phyloP scores from a whole-genome alignment of 2,888 invertebrate species.

The Nudaria mundana region DNA sequence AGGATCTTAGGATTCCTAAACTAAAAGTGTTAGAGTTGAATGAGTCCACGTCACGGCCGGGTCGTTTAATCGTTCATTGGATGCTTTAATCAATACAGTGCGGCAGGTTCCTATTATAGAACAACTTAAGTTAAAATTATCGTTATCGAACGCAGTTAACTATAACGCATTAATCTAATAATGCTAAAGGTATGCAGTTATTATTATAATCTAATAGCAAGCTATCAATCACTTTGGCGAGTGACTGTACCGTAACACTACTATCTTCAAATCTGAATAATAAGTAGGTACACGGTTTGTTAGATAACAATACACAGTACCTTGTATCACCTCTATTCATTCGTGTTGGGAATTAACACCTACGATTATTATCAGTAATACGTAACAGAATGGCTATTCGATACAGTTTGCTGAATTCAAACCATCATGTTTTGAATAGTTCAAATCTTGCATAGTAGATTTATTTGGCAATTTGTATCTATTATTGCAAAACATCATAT shows the following conservation, averaged over 20 bases:
- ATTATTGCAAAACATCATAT: no score
- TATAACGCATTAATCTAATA: background rate
- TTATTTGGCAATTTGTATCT: no score
- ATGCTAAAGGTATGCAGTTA: background rate
- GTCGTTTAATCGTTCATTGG: no score
- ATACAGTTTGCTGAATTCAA: background rate
- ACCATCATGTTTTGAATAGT: background rate
- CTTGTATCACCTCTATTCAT: constrained; percentile 24
- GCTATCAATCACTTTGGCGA: constrained; percentile 14
- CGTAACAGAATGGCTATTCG: constrained; percentile 8
- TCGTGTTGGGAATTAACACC: constrained; percentile 29
- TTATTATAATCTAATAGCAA: background rate
- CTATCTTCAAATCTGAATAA: constrained; percentile 36
- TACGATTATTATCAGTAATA: constrained; percentile 18
- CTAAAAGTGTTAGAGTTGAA: no score
- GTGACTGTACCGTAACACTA: constrained; percentile 17
- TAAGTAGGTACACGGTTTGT: constrained; percentile 32
- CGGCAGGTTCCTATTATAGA: no score
- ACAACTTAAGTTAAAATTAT: no score
- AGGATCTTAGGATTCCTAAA: no score
- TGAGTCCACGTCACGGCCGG: no score
- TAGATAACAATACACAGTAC: constrained; percentile 34
- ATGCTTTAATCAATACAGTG: background rate
- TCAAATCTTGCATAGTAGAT: no score
- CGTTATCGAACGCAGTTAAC: no score